Evolutionary conservation across 2,113 vertebrate species (phyloP).

Genomic region (Rousettus leschenaultii): DNA sequence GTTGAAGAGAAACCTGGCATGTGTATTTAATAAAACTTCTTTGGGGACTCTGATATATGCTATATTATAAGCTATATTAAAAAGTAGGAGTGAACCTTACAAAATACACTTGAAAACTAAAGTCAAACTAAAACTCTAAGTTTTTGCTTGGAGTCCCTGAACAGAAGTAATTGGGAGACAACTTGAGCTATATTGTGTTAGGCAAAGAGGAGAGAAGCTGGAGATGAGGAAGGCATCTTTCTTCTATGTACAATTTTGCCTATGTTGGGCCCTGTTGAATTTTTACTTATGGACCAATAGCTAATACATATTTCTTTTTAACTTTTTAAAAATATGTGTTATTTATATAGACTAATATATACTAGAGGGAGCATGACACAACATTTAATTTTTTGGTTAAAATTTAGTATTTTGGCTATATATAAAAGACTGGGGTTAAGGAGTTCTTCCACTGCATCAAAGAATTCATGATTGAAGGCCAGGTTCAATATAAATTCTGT

Average conservation of each 20-base stretch:
- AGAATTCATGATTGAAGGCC: neutral
- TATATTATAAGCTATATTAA: neutral
- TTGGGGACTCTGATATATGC: neutral
- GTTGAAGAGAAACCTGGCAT: neutral
- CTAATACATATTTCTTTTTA: neutral
- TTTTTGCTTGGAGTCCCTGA: neutral
- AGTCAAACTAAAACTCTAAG: neutral
- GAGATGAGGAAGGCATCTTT: neutral
- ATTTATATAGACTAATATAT: neutral
- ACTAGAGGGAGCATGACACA: neutral
- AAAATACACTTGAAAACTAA: conserved; percentile 14
- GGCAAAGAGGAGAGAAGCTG: neutral
- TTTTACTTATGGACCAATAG: neutral
- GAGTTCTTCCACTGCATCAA: neutral
- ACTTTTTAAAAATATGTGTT: neutral
- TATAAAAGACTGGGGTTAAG: neutral
- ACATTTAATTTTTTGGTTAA: neutral
- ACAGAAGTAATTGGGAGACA: neutral
- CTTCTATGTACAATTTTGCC: neutral
- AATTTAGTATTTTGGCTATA: neutral
- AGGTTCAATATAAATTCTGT: neutral
- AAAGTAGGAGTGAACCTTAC: conserved; percentile 7
- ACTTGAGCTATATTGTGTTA: neutral
- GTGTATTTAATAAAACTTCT: neutral
- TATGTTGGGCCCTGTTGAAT: neutral